Evolutionary conservation across 2,888 invertebrate species (phyloP), one percentile per base, ranked within the genome.

Genomic region (Protophormia terraenovae): DNA sequence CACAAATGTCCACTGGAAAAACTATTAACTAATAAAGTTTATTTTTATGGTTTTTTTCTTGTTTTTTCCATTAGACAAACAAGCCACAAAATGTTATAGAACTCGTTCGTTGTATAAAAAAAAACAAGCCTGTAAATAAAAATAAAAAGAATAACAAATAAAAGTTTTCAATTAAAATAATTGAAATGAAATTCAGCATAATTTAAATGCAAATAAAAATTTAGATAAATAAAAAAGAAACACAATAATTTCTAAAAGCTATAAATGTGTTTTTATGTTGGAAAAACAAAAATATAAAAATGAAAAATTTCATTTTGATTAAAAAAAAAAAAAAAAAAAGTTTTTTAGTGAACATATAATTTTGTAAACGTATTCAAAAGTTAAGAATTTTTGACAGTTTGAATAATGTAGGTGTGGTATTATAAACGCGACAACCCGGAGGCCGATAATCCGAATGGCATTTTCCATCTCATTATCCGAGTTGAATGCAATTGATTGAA

Each of bases 101-200:
- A n/a, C n/a, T n/a, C n/a, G n/a, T n/a, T n/a, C n/a, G 47, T 53
- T 50, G 41, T 53, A 41, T n/a, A 16, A 35, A n/a, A 64, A 53
- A 16, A n/a, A 64, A 35, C 7, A 41, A 76, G 47, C 24, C 76
- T 76, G 62, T 32, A 76, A 81, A 67, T 75, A 67, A 55, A 75
- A 69, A 69, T 24, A 69, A 79, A 53, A 41, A 55, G 58, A 80
- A 80, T 58, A 80, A 66, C 45, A 55, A 82, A 76, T 76, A 76
- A 71, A 82, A 82, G 69, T 82, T 82, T 82, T 82, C 82, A 82
- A 82, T 82, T 82, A 82, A 82, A 82, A 76, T 82, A 76, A 76
- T 80, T 80, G 53, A 73, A 80, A 80, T 66, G 35, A 80, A 73
- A 73, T 82, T 82, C 82, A 64, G 60, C 76, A 76, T 76, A 82